Base-by-base conservation (phyloP, 1,140 invertebrate genomes). In the Lepidurus arcticus region DNA sequence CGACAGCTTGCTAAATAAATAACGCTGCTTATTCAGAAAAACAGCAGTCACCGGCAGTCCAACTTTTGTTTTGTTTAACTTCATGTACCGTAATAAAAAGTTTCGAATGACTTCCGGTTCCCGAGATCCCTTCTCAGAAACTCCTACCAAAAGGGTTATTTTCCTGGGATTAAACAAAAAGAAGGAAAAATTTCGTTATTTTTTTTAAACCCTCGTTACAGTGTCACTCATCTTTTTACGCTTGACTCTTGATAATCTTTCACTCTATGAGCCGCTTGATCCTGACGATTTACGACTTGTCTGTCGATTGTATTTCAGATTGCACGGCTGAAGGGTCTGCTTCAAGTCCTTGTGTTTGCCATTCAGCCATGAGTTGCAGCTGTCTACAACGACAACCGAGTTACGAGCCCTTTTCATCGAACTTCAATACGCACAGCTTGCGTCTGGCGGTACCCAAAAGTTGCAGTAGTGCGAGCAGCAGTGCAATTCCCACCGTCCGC, bases 281-380 rank as follows among this genome's bases (percentile, higher is more conserved):
- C 13, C 13, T n/a, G 47, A n/a, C 6, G 6, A 13, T 10, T 65
- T 4, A 65, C 1, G 47, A 21, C 21, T 65, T 65, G 1, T 9
- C 47, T 65, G 53, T 65, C 53, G n/a, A 65, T 65, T 65, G 16
- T n/a, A 65, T 65, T 65, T n/a, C 53, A 65, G 53, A 21, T 65
- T 11, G 0, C 53, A 65, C 16, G 53, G 53, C 53, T 21, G 53
- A 65, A 65, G 53, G 53, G 8, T 65, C 53, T 16, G 21, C 53
- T 65, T 65, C 53, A 16, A 65, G 53, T 65, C 53, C 53, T 65
- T 65, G 53, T 21, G 53, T 65, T 65, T 65, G 16, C 53, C 53
- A 65, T 65, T 65, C 53, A 65, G 53, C n/a, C n/a, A 65, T 65
- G 53, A 65, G 53, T 65, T 65, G 53, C 53, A 65, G 53, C 53